Evolutionary conservation across 2,888 invertebrate species (phyloP).

Genomic region (Pseudeuparius sepicola): DNA sequence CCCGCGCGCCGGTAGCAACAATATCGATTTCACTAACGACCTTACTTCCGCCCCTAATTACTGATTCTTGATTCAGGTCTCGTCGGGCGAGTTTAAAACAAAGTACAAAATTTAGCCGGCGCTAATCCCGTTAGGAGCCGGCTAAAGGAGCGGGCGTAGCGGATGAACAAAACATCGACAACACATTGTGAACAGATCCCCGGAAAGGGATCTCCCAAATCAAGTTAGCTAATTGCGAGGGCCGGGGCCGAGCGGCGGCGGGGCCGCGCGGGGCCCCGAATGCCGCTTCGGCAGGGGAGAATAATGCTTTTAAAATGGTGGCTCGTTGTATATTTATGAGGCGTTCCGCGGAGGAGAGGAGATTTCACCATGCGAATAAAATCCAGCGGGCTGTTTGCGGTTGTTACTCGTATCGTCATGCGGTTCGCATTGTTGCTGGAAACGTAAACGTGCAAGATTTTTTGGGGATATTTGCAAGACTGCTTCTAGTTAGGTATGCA

Average conservation of each 20-base stretch:
- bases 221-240: constrained; percentile 42
- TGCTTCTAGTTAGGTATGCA: too few species aligned
- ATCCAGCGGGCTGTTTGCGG: too few species aligned
- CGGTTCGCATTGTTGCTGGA: too few species aligned
- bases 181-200: constrained; percentile 39
- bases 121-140: constrained; percentile 30
- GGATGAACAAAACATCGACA: constrained; percentile 39
- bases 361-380: too few species aligned
- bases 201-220: constrained; percentile 41
- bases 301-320: constrained; percentile 25
- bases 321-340: too few species aligned
- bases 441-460: too few species aligned
- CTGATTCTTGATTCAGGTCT: constrained; percentile 30
- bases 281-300: constrained; percentile 21
- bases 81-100: constrained; percentile 30
- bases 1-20: constrained; percentile 6
- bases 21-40: constrained; percentile 24
- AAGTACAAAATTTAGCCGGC: constrained; percentile 28
- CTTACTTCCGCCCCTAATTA: constrained; percentile 21
- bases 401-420: too few species aligned
- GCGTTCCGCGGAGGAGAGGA: too few species aligned
- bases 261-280: constrained; percentile 12
- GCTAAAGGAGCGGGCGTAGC: constrained; percentile 32
- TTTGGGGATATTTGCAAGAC: too few species aligned
- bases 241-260: constrained; percentile 23